A percentile compares a stretch with the other conserved stretches of the same genome.
Conservation (phyloP, 2,888 invertebrate species). For the Drosophila picticornis region DNA sequence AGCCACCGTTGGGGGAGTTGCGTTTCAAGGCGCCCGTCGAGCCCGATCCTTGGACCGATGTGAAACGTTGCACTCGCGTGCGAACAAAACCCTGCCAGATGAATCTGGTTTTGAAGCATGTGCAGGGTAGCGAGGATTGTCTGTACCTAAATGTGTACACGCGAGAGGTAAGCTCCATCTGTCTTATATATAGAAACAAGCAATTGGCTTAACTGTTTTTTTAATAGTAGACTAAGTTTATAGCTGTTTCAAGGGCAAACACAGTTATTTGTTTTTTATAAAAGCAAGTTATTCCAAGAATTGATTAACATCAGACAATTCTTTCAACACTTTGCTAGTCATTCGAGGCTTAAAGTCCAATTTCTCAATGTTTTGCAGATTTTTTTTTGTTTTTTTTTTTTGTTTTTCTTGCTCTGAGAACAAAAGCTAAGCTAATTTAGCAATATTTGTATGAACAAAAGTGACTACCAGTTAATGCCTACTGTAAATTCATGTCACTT, state of each 20-base stretch:
- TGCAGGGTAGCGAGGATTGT: constrained; percentile 86
- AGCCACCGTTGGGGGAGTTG: constrained; percentile 83
- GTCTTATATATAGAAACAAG: neutral
- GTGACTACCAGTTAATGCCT: neutral
- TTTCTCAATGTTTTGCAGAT: neutral
- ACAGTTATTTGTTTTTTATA: neutral
- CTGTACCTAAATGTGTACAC: constrained; percentile 86
- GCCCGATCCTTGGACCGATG: constrained; percentile 85
- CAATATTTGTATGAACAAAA: neutral
- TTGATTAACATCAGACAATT: neutral
- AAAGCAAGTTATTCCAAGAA: neutral
- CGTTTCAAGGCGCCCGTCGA: constrained; percentile 85
- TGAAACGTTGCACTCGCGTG: constrained; percentile 84
- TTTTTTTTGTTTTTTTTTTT: neutral
- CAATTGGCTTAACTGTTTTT: neutral
- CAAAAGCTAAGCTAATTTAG: neutral
- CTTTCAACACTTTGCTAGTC: neutral
- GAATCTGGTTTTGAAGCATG: constrained; percentile 82
- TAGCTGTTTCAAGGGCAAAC: neutral
- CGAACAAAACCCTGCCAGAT: constrained; percentile 83
- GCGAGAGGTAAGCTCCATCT: constrained; percentile 73
- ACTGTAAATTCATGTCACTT: neutral
- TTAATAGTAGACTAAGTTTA: neutral
- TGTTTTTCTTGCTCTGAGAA: neutral
- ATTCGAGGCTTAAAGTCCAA: neutral